phyloP scores from a whole-genome alignment of 2,797 vertebrate species.

The Sylvilagus floridanus region DNA sequence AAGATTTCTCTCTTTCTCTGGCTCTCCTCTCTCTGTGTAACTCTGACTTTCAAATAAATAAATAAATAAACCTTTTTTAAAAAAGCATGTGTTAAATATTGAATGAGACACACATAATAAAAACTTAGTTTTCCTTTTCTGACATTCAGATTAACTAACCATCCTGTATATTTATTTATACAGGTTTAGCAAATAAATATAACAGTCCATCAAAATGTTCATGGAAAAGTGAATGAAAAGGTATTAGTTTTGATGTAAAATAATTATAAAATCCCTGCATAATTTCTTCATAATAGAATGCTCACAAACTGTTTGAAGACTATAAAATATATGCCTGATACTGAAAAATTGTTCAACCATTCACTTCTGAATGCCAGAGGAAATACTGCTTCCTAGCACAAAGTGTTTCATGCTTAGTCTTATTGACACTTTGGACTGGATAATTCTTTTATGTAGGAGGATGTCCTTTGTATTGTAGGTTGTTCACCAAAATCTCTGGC shows the following conservation, averaged over 20 bases:
- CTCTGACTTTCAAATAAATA: too few relatives aligned
- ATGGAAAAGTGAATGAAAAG: too few relatives aligned
- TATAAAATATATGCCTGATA: background rate
- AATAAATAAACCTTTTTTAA: background rate
- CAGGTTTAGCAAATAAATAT: too few relatives aligned
- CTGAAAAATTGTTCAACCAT: background rate
- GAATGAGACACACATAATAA: background rate
- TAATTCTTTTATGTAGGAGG: background rate
- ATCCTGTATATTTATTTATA: background rate
- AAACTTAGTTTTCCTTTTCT: slow-evolving; percentile 27
- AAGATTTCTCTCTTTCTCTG: too few relatives aligned
- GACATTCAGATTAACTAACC: slow-evolving; percentile 23
- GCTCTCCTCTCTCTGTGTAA: too few relatives aligned
- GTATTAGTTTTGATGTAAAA: too few relatives aligned
- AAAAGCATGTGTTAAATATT: background rate
- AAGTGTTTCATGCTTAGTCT: background rate
- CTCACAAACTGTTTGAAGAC: too few relatives aligned
- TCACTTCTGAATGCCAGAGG: background rate
- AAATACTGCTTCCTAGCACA: background rate
- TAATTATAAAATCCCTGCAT: too few relatives aligned
- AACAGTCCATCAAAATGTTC: background rate
- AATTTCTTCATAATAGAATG: too few relatives aligned
- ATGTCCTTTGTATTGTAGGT: background rate
- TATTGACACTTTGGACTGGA: background rate
- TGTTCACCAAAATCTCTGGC: background rate